These are phyloP conservation scores for Neocrepidodera transversa DNA, from an alignment of 2,888 invertebrate genomes.

Conservation along the genomic window DNA sequence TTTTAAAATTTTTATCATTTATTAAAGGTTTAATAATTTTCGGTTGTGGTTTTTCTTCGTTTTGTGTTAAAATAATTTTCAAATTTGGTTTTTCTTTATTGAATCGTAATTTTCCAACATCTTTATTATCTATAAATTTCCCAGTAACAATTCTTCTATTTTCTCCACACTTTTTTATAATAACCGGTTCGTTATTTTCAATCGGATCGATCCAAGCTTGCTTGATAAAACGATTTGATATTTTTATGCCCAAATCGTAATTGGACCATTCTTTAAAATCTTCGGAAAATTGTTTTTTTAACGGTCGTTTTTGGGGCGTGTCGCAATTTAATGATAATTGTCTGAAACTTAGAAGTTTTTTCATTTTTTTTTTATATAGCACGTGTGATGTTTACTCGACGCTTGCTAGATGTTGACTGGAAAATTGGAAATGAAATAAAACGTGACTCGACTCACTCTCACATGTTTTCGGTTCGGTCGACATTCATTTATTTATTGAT, in stretches of 20 bases:
- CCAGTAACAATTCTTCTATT: conserved; percentile 43
- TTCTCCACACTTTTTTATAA: conserved; percentile 54
- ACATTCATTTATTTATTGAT: conserved; percentile 60
- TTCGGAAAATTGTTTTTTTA: conserved; percentile 56
- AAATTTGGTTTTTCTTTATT: conserved; percentile 62
- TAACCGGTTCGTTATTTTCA: conserved; percentile 49
- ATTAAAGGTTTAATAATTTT: conserved; percentile 45
- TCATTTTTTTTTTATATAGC: conserved; percentile 22
- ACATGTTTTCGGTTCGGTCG: conserved; percentile 51
- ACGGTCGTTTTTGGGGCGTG: conserved; percentile 39
- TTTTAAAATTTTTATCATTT: conserved; percentile 43
- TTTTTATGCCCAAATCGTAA: conserved; percentile 40
- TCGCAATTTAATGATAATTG: conserved; percentile 56
- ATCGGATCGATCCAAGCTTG: conserved; percentile 47
- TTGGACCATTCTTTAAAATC: conserved; percentile 45
- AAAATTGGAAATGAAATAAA: too few species aligned
- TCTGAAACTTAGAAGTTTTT: conserved; percentile 53
- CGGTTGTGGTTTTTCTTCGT: conserved; percentile 42
- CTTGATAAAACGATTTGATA: conserved; percentile 47
- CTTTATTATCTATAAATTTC: conserved; percentile 53
- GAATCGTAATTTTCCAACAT: conserved; percentile 49
- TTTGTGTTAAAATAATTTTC: conserved; percentile 67
- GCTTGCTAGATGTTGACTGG: conserved; percentile 57
- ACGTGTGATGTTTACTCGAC: conserved; percentile 47
- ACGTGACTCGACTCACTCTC: too few species aligned